Evolutionary conservation across 1,140 invertebrate genomes (phyloP).

Genomic region (Eulimnadia texana): DNA sequence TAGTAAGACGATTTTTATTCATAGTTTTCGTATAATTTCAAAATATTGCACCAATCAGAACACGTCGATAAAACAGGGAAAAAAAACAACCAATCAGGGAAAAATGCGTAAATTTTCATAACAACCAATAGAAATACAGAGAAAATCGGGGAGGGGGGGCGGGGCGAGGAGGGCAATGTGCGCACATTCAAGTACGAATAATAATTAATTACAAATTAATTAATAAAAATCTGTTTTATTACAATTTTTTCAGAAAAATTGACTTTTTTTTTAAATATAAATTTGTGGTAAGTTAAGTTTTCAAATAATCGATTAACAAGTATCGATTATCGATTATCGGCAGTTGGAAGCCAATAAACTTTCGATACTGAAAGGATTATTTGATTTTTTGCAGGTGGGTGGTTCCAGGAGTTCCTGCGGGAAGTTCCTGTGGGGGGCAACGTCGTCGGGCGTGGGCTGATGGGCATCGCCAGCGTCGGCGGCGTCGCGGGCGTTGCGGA

Average conservation of each 20-base stretch:
- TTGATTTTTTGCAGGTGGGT: background rate
- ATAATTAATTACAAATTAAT: background rate
- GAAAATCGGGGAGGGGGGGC: background rate
- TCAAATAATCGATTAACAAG: background rate
- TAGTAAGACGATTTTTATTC: too few relatives aligned
- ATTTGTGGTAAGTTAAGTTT: background rate
- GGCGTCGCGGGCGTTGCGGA: constrained; percentile 17
- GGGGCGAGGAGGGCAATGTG: background rate
- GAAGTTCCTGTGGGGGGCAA: background rate
- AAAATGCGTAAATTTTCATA: too few relatives aligned
- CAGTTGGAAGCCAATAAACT: constrained; percentile 16
- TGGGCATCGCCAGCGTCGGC: constrained; percentile 31
- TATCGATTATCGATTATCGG: background rate
- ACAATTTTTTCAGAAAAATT: background rate
- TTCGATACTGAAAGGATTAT: constrained; percentile 21
- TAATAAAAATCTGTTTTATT: background rate
- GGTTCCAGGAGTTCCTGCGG: background rate
- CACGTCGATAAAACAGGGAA: background rate
- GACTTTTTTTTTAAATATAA: background rate
- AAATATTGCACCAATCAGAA: too few relatives aligned
- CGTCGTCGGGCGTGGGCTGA: constrained; percentile 14
- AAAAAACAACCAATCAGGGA: background rate
- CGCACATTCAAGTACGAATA: background rate
- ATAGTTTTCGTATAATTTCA: too few relatives aligned
- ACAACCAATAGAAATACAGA: background rate